A percentile compares a stretch with the other conserved stretches of the same genome.
Conservation (phyloP, 2,888 invertebrate genomes). For the Agrotis clavis region DNA sequence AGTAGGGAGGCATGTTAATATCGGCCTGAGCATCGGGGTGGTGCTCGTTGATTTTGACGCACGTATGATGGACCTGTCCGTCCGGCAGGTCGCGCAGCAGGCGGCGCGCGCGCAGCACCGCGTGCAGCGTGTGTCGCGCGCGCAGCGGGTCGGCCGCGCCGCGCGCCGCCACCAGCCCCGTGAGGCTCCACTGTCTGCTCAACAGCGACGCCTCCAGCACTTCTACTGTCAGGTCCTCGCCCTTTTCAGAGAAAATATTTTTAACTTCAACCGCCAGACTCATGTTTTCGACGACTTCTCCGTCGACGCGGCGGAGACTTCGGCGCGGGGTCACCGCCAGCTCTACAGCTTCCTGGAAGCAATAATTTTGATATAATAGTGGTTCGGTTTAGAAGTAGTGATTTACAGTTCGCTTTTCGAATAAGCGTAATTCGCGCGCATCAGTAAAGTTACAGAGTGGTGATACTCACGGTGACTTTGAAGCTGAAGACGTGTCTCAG, state of each 20-base stretch:
- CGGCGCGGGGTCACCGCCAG: slow-evolving; percentile 90
- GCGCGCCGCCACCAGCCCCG: slow-evolving; percentile 79
- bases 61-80: slow-evolving; percentile 77
- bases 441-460: background rate
- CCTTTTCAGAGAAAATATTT: slow-evolving; percentile 93
- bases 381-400: background rate
- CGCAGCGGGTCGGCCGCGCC: slow-evolving; percentile 75
- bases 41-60: slow-evolving; percentile 77
- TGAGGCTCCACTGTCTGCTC: slow-evolving; percentile 92
- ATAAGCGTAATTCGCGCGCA: no score
- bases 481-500: slow-evolving; percentile 83
- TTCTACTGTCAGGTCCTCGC: slow-evolving; percentile 90
- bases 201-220: slow-evolving; percentile 91
- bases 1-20: slow-evolving; percentile 76
- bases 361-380: background rate
- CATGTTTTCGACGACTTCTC: slow-evolving; percentile 89
- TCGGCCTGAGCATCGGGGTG: slow-evolving; percentile 73
- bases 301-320: slow-evolving; percentile 82
- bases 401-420: background rate
- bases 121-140: slow-evolving; percentile 83
- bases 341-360: slow-evolving; percentile 89
- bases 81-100: slow-evolving; percentile 71
- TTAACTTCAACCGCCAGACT: slow-evolving; percentile 93
- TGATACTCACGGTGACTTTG: slow-evolving; percentile 73
- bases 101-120: slow-evolving; percentile 82